Evolutionary conservation across 2,113 vertebrate genomes (phyloP).

Genomic region (Opisthocomus hoazin): DNA sequence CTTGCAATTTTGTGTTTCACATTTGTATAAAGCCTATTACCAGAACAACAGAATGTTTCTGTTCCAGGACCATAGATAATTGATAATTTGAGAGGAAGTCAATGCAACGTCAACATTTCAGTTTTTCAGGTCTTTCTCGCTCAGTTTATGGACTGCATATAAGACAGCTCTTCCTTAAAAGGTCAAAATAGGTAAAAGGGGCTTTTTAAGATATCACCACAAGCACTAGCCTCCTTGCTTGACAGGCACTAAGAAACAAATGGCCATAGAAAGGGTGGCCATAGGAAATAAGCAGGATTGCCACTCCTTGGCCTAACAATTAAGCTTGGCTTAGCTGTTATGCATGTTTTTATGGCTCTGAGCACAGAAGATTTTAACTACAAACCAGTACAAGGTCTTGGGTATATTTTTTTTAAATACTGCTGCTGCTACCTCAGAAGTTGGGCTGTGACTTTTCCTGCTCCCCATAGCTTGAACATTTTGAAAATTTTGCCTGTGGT

Average conservation of each 20-base stretch:
- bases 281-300: background rate
- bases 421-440: background rate
- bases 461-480: background rate
- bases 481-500: background rate
- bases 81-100: background rate
- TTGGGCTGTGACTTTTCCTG: background rate
- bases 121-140: background rate
- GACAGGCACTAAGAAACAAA: background rate
- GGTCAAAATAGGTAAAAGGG: background rate
- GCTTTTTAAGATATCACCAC: background rate
- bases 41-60: constrained; percentile 20
- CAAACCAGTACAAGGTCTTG: background rate
- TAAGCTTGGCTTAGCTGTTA: background rate
- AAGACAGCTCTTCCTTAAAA: background rate
- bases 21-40: constrained; percentile 17
- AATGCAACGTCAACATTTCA: background rate
- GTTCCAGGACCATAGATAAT: background rate
- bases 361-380: background rate
- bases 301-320: background rate
- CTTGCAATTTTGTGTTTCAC: constrained; percentile 22
- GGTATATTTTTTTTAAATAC: background rate
- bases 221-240: background rate
- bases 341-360: background rate
- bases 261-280: background rate
- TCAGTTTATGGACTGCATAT: background rate